Evolutionary conservation across 2,797 vertebrate species (phyloP).

Genomic region (Tokudaia tokunoshimensis): DNA sequence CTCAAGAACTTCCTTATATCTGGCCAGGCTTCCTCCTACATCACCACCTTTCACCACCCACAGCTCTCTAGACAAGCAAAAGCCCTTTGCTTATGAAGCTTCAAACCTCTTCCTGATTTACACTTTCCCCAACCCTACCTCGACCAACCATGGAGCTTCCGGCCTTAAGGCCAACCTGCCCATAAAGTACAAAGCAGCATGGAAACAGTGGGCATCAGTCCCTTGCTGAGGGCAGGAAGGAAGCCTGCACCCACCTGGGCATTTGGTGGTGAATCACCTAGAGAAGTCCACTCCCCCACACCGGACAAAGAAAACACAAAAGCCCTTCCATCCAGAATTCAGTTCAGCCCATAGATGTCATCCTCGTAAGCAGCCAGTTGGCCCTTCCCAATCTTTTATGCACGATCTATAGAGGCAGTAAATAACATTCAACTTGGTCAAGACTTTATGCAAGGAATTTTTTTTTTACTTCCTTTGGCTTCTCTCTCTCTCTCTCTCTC

Average conservation of each 20-base stretch:
- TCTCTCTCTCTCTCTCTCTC: too few relatives aligned
- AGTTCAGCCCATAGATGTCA: slow-evolving; percentile 4
- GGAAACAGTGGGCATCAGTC: not conserved
- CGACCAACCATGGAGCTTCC: slow-evolving; percentile 33
- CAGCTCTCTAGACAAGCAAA: not conserved
- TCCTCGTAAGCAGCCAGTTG: not conserved
- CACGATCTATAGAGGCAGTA: not conserved
- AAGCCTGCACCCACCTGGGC: slow-evolving; percentile 77
- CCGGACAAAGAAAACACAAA: slow-evolving; percentile 72
- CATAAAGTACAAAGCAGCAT: not conserved
- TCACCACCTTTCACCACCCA: not conserved
- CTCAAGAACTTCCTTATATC: not conserved
- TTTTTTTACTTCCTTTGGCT: not conserved
- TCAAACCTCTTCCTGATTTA: slow-evolving; percentile 61
- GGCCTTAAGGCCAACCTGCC: slow-evolving; percentile 44
- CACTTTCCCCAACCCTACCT: not conserved
- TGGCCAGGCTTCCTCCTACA: not conserved
- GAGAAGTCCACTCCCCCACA: slow-evolving; percentile 71
- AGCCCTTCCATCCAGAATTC: slow-evolving; percentile 38
- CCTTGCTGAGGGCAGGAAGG: slow-evolving; percentile 68
- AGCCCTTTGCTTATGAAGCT: slow-evolving; percentile 14
- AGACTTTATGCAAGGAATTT: not conserved
- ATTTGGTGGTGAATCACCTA: slow-evolving; percentile 66
- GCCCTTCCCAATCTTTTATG: not conserved
- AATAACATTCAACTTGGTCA: not conserved